Evolutionary conservation across 2,797 vertebrate species (phyloP).

Genomic region (Australoheros facetus): DNA sequence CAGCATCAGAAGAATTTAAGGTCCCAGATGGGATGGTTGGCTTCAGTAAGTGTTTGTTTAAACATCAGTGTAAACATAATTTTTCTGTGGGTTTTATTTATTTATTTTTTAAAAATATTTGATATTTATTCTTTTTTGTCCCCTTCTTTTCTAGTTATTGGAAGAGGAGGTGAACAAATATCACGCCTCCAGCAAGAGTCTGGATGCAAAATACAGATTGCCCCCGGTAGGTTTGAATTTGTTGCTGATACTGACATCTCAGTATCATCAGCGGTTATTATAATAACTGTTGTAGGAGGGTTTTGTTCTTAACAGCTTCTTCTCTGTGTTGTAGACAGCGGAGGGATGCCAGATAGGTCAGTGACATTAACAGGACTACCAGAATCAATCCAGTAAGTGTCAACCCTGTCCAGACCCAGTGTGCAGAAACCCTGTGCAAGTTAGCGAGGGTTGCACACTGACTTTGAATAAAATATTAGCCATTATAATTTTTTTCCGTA

Average conservation of each 20-base stretch:
- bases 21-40: constrained; percentile 99
- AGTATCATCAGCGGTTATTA: too few species aligned
- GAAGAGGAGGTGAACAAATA: constrained; percentile 99
- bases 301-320: neutral
- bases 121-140: neutral
- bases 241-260: neutral
- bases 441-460: neutral
- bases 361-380: constrained; percentile 95
- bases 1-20: constrained; percentile 96
- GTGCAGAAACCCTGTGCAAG: neutral
- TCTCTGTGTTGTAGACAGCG: constrained; percentile 87
- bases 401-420: neutral
- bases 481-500: neutral
- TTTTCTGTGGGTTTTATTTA: neutral
- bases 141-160: constrained; percentile 85
- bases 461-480: neutral
- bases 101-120: neutral
- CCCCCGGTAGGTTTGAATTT: constrained; percentile 85
- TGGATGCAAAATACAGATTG: constrained; percentile 99
- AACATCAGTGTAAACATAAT: fast-evolving
- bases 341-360: constrained; percentile 94
- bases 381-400: constrained; percentile 94
- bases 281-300: neutral
- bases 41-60: constrained; percentile 90
- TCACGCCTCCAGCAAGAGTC: constrained; percentile 98